Evolutionary conservation across 1,140 invertebrate genomes (phyloP).

Genomic region (Scaptomyza pallida): DNA sequence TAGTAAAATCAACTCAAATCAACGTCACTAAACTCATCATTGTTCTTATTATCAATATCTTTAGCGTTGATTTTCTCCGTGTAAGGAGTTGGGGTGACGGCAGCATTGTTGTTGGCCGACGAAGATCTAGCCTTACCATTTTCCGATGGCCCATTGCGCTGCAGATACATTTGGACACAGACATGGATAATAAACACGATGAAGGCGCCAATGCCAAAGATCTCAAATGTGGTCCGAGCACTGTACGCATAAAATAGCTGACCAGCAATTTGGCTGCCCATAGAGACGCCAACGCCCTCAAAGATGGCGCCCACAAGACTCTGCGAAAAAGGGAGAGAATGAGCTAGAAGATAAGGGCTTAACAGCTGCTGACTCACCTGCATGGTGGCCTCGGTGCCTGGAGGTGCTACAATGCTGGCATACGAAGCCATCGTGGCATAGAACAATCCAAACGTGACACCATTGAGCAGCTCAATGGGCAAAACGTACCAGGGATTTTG

Average conservation of each 20-base stretch:
- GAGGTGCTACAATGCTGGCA: conserved; percentile 92
- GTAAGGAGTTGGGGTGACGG: conserved; percentile 21
- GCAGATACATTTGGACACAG: conserved; percentile 84
- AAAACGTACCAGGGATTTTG: conserved; percentile 92
- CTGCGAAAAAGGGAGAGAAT: conserved; percentile 78
- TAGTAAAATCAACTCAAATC: conserved; percentile 62
- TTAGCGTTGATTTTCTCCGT: conserved; percentile 24
- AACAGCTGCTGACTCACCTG: conserved; percentile 85
- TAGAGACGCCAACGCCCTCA: conserved; percentile 92
- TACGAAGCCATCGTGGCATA: conserved; percentile 96
- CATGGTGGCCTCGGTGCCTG: conserved; percentile 93
- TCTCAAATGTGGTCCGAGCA: conserved; percentile 88
- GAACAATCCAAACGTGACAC: conserved; percentile 94
- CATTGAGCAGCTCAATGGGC: conserved; percentile 93
- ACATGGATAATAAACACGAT: conserved; percentile 87
- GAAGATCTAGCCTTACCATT: conserved; percentile 76
- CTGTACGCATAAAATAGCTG: conserved; percentile 86
- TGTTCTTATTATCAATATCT: conserved; percentile 35
- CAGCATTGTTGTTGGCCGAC: conserved; percentile 28
- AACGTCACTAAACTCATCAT: conserved; percentile 68
- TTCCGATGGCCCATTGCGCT: conserved; percentile 58
- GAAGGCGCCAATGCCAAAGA: conserved; percentile 89
- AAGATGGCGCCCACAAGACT: conserved; percentile 93
- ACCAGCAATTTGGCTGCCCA: conserved; percentile 91
- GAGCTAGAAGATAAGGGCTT: neutral